Conservation (phyloP, 2,888 invertebrate genomes). For the Caenorhabditis panamensis region DNA sequence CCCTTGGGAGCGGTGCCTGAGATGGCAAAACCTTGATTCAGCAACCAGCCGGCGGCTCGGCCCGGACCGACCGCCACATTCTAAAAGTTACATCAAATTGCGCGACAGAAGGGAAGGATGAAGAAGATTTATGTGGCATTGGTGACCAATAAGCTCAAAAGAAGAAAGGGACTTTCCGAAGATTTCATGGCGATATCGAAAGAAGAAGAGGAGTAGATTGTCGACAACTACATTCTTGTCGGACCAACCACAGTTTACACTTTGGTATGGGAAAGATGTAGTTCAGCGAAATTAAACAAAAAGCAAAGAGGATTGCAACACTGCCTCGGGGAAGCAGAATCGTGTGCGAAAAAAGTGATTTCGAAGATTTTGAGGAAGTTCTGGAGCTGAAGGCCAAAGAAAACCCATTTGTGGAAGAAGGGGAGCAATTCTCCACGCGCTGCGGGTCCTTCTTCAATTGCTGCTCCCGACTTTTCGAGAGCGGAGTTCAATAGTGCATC, state of each 20-base stretch:
- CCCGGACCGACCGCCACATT: conserved; percentile 12
- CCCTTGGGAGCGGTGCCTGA: conserved; percentile 50
- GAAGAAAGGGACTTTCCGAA: conserved; percentile 5
- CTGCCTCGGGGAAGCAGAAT: conserved; percentile 41
- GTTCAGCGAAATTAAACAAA: conserved; percentile 55
- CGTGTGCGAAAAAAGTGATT: conserved; percentile 52
- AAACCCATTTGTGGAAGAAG: conserved; percentile 44
- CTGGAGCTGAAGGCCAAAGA: conserved; percentile 27
- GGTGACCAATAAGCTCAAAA: conserved; percentile 27
- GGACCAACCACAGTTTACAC: conserved; percentile 31
- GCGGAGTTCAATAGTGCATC: conserved; percentile 52
- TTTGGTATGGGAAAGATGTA: conserved; percentile 35
- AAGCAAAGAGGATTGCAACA: conserved; percentile 49
- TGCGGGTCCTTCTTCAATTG: conserved; percentile 39
- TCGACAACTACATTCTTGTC: background rate
- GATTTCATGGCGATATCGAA: conserved; percentile 32
- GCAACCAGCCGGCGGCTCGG: conserved; percentile 30
- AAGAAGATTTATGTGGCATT: conserved; percentile 54
- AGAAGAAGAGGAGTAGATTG: background rate
- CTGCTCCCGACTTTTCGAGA: conserved; percentile 42
- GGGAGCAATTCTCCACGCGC: conserved; percentile 36
- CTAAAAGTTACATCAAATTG: conserved; percentile 57
- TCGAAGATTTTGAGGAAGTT: conserved; percentile 23
- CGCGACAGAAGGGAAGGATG: conserved; percentile 13
- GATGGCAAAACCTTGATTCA: conserved; percentile 60